These are phyloP conservation scores for Lottia gigantea DNA, from an alignment of 2,888 invertebrate species.

Conservation along the genomic window DNA sequence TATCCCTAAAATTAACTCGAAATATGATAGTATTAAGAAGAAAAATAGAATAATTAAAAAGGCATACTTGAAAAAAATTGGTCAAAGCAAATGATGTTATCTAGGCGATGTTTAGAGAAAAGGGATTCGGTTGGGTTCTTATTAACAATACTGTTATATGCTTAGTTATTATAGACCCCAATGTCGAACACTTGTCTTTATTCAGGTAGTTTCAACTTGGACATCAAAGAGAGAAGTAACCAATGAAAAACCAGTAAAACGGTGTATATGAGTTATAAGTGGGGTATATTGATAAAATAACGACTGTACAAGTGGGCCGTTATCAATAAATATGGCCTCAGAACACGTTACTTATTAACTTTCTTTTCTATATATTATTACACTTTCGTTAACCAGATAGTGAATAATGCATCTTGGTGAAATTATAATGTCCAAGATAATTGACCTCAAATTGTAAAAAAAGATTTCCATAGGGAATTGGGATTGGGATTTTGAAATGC, in stretches of 20 bases:
- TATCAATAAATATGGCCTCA: conserved; percentile 6
- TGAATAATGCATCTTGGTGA: too few species aligned
- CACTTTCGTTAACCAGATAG: too few species aligned
- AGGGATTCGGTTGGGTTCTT: background rate
- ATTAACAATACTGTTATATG: background rate
- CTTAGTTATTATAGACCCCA: background rate
- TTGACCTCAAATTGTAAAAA: too few species aligned
- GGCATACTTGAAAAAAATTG: conserved; percentile 1
- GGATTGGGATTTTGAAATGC: too few species aligned
- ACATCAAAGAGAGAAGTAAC: background rate
- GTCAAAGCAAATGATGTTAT: conserved; percentile 5
- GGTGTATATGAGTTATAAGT: background rate
- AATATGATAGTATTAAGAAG: conserved; percentile 1
- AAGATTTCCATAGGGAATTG: too few species aligned
- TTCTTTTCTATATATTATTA: too few species aligned
- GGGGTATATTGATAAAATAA: conserved; percentile 10
- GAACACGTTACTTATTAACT: background rate
- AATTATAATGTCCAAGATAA: too few species aligned
- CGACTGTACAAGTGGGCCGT: conserved; percentile 3
- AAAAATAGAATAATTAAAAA: background rate
- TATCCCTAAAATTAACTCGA: conserved; percentile 7
- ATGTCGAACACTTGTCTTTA: too few species aligned
- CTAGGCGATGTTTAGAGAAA: background rate
- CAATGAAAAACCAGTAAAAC: background rate
- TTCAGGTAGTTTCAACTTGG: background rate